Base-by-base conservation (phyloP, 2,113 vertebrate genomes). In the Nyctereutes procyonoides region DNA sequence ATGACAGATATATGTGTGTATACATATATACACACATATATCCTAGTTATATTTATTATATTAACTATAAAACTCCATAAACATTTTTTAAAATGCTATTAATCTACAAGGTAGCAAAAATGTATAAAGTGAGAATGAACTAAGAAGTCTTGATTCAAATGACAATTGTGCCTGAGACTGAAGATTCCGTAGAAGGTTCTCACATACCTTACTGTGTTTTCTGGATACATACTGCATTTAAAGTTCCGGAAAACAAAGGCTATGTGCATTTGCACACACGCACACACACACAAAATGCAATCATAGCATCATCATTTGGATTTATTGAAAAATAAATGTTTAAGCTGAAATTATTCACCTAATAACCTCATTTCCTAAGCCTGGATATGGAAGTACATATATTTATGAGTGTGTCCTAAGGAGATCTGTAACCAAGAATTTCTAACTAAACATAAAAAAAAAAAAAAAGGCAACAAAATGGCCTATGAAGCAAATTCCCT, bases 11-110 rank as follows among this genome's bases (percentile, higher is more conserved):
- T 43, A 43, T 43, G 43, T 43, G 43, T 43, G 5, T 43, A 43
- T 43, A 43, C 5, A 5, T 43, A 43, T 5, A 43, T 43, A 43
- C 43, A 43, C 43, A 43, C 43, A 43, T 43, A 43, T 43, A 43
- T 43, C 43, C 43, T 48, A 48, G 14, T 51, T 16, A 43, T 30
- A 60, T 60, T 83, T 28, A 63, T 55, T 55, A 28, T 28, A 63
- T 63, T 28, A 22, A 87, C 35, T 63, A 51, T 79, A 89, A 89
- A 91, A 56, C 8, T 63, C 48, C 43, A 43, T 51, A 56, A 67
- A 38, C 65, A 95, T 43, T 95, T 88, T 96, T 69, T 22, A 30
- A 85, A 95, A 81, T 60, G 12, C 5, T 51, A 55, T 90, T 95
- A 73, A 48, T 38, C n/a, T 63, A 80, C 15, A 79, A 14, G 8